Base-by-base conservation (phyloP, 2,797 vertebrate genomes). In the Anisognathus igniventris region DNA sequence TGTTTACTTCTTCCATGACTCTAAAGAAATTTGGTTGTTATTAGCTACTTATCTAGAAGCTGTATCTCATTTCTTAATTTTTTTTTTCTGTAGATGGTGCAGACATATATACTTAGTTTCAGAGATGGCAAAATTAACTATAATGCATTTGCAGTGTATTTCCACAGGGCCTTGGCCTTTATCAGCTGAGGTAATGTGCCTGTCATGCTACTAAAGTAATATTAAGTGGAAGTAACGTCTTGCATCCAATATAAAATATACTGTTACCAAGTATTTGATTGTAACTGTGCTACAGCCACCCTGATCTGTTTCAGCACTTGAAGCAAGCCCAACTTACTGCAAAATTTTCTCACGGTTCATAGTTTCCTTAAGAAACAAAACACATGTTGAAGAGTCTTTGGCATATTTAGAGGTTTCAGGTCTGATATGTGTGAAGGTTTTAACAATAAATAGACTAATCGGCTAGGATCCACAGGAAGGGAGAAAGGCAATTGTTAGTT, bases 251-350 rank as follows among this genome's bases (percentile, higher is more conserved):
- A 76, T 92, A 93, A 95, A 88, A 57, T 77, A 58, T 65, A 19
- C 24, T 79, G 24, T 84, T 96, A 80, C 42, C 82, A 50, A 62
- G 24, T 62, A 44, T 94, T 89, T 92, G 21, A 12, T 80, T 73
- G n/a, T 85, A 86, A 45, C 83, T 89, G 39, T 82, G 17, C 48
- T 66, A 31, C 25, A 86, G 71, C 77, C 89, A 72, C 82, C 85
- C 9, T 78, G 70, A 93, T 95, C 53, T 85, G 10, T 90, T 88
- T 87, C 75, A 72, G 77, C 62, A 5, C 85, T 92, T 93, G 82
- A 93, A 92, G 91, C 62, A 92, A 95, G 40, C 42, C 30, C 35
- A 79, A 92, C 48, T 20, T 51, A 57, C 40, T 64, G 78, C 54
- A 72, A 78, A 93, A 54, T 44, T 42, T 21, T 90, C 42, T 85